Evolutionary conservation across 2,113 vertebrate species (phyloP).

Genomic region (Suricata suricatta): DNA sequence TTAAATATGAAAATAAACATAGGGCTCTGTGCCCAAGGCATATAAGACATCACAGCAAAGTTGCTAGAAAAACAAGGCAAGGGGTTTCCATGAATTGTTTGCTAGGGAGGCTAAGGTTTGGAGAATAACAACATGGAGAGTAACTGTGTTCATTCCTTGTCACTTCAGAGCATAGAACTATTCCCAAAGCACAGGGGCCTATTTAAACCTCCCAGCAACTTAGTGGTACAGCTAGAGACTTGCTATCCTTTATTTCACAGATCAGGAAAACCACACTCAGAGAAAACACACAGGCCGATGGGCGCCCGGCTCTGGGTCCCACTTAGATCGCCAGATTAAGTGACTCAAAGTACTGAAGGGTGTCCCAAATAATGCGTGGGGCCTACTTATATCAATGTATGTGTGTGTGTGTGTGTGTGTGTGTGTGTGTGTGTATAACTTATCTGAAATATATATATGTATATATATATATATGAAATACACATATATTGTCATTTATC

Average conservation of each 20-base stretch:
- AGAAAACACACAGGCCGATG: background rate
- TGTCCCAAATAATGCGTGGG: background rate
- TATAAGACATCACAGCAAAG: constrained; percentile 10
- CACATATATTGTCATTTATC: background rate
- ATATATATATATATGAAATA: no score
- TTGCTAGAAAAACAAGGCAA: background rate
- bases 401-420: no score
- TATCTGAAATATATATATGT: no score
- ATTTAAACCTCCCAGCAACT: background rate
- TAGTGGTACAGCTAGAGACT: background rate
- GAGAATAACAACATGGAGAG: background rate
- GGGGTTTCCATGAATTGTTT: background rate
- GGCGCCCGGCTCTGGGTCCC: background rate
- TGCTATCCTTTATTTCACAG: background rate
- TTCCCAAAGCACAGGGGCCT: background rate
- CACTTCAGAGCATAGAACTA: background rate
- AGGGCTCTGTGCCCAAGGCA: background rate
- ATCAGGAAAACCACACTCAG: background rate
- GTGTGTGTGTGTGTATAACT: background rate
- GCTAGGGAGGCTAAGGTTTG: background rate
- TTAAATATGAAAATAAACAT: constrained; percentile 6
- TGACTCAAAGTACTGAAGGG: background rate
- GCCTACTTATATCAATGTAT: background rate
- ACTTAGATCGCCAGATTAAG: background rate
- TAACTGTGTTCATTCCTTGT: background rate